Evolutionary conservation across 92 coral and sea anemone genomes (phyloP), one percentile per base, ranked within the genome.

Genomic region (Nematostella vectensis): DNA sequence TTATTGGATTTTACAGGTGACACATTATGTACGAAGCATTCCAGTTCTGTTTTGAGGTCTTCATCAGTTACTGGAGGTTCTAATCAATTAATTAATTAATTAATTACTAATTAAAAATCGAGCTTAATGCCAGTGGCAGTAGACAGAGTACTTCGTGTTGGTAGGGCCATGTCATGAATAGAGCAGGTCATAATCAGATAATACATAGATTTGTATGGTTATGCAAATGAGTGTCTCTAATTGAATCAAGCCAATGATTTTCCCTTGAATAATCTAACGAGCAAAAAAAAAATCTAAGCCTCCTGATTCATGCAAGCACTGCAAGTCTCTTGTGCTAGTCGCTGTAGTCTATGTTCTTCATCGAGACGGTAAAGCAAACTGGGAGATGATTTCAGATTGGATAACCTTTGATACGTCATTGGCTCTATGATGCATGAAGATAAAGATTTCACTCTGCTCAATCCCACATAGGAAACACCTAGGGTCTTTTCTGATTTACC

Each of bases 331-430:
- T 47, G 42, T 65, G 74, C 74, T 15, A 72, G 54, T 16, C 59
- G 30, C 38, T 72, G 29, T 43, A 65, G 74, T 29, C 67, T 51
- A 31, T 24, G 55, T 39, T 72, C 79, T 50, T 68, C 74, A 51
- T 57, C 58, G 28, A 43, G 57, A 47, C 74, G 44, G 26, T 26
- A 68, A 47, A 47, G 36, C n/a, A 58, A 58, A 56, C 30, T 21
- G 4, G 25, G 12, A 16, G 73, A 55, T 45, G 58, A 55, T 57
- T 64, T 63, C 30, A 72, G 58, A 23, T 65, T 54, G 11, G 54
- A 61, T 0, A 63, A 51, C 47, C 79, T 45, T 72, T 63, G 72
- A 63, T 63, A 70, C 20, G 79, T 72, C 65, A 63, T 63, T 26
- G 63, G 79, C 53, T 63, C 72, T 27, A 72, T 52, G 48, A 71